phyloP scores from a whole-genome alignment of 35 echinoderm and acorn worm species.

The Amphiura filiformis region DNA sequence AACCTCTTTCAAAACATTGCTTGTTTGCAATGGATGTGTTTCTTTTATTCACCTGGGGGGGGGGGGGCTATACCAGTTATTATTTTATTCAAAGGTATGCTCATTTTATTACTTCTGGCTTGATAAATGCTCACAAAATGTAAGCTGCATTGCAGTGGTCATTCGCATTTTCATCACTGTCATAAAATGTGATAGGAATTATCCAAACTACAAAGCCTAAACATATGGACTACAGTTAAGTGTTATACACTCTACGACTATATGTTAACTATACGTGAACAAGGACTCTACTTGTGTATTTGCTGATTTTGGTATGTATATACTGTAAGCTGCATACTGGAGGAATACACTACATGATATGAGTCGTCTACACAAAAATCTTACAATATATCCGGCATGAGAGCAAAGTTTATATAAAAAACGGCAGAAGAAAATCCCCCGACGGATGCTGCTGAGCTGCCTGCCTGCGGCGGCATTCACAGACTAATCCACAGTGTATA shows the following conservation, averaged over 20 bases:
- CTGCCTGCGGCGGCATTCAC: too few species aligned
- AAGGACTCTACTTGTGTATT: too few species aligned
- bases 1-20: too few species aligned
- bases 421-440: not conserved
- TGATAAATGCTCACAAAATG: not conserved
- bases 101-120: not conserved
- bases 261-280: too few species aligned
- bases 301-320: not conserved
- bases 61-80: too few species aligned
- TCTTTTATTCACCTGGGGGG: too few species aligned
- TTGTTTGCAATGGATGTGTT: too few species aligned
- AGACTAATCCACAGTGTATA: not conserved
- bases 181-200: not conserved
- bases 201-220: too few species aligned
- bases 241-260: too few species aligned
- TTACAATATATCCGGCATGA: not conserved
- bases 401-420: not conserved
- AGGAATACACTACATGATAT: not conserved
- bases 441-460: not conserved
- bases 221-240: too few species aligned
- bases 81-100: not conserved
- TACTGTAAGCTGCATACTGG: not conserved
- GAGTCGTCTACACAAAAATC: not conserved
- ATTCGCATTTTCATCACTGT: not conserved
- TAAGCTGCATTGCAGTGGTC: not conserved